A percentile compares a stretch with the other conserved stretches of the same genome.
phyloP scores from a whole-genome alignment of 2,888 invertebrate species.

The Lypha dubia region DNA sequence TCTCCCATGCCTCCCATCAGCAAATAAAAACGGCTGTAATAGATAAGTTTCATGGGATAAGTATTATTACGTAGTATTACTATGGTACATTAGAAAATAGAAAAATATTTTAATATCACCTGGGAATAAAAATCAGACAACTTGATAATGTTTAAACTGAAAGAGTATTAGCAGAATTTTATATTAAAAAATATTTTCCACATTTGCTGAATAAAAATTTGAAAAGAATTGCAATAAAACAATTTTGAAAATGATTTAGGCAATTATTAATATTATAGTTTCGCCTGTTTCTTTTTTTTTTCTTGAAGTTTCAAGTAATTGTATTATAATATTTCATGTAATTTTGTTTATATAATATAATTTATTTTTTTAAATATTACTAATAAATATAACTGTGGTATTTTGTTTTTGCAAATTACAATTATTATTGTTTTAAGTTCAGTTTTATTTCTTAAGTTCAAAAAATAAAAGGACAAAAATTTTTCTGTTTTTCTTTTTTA shows the following conservation, averaged over 20 bases:
- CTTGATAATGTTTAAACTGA: not conserved
- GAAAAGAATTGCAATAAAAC: not conserved
- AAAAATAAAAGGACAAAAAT: conserved; percentile 67
- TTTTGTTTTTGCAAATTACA: conserved; percentile 60
- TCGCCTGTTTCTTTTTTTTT: not conserved
- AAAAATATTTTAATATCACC: no score
- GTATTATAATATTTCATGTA: conserved; percentile 30
- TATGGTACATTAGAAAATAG: no score
- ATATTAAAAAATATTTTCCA: not conserved
- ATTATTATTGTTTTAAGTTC: conserved; percentile 73
- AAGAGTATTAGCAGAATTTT: not conserved
- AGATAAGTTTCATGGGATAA: no score
- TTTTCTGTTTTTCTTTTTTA: conserved; percentile 11
- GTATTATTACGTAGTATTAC: no score
- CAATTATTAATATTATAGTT: not conserved
- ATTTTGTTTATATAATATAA: conserved; percentile 60
- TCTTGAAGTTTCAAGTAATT: conserved; percentile 36
- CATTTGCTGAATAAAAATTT: not conserved
- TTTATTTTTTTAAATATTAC: conserved; percentile 66
- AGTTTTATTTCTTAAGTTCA: conserved; percentile 60
- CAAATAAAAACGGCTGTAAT: no score
- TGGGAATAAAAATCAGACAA: not conserved
- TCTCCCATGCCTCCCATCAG: no score
- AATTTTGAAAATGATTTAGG: not conserved
- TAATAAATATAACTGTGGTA: conserved; percentile 67